A percentile compares a stretch with the other conserved stretches of the same genome.
Conservation (phyloP, 2,888 invertebrate genomes). For the Hypselothyrea guttata region DNA sequence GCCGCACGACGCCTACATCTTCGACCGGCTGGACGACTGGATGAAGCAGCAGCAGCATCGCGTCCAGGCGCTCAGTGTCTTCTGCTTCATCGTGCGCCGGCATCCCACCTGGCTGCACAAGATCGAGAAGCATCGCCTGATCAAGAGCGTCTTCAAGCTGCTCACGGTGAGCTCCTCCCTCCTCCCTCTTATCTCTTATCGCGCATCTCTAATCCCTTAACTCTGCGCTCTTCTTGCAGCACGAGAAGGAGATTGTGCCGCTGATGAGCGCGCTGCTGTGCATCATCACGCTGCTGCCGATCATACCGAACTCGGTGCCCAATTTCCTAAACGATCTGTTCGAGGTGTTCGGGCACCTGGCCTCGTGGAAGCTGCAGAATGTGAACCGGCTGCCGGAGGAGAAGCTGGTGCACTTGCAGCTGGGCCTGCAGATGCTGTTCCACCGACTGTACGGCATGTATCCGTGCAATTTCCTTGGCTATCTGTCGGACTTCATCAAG, state of each 20-base stretch:
- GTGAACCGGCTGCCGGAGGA: constrained; percentile 86
- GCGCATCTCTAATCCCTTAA: neutral
- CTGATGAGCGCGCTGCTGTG: constrained; percentile 93
- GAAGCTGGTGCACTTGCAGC: constrained; percentile 88
- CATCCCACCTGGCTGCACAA: constrained; percentile 95
- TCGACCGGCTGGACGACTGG: constrained; percentile 88
- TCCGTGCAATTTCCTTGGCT: constrained; percentile 93
- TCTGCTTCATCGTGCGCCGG: constrained; percentile 91
- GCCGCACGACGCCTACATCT: constrained; percentile 91
- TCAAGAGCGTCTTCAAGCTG: constrained; percentile 90
- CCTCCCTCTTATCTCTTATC: no score
- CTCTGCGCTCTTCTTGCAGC: constrained; percentile 82
- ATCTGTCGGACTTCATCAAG: constrained; percentile 88
- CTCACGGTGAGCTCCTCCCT: constrained; percentile 88
- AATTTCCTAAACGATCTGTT: constrained; percentile 88
- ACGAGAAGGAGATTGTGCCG: constrained; percentile 90
- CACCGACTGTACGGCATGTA: constrained; percentile 95
- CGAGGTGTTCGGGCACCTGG: constrained; percentile 88
- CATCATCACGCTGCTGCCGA: constrained; percentile 92
- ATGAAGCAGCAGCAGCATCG: constrained; percentile 82
- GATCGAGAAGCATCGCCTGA: constrained; percentile 88
- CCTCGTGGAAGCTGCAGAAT: constrained; percentile 86
- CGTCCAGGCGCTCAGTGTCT: constrained; percentile 87
- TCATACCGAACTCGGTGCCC: constrained; percentile 88
- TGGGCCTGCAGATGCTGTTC: constrained; percentile 93